Evolutionary conservation across 2,888 invertebrate genomes (phyloP).

Genomic region (Melanchra persicariae): DNA sequence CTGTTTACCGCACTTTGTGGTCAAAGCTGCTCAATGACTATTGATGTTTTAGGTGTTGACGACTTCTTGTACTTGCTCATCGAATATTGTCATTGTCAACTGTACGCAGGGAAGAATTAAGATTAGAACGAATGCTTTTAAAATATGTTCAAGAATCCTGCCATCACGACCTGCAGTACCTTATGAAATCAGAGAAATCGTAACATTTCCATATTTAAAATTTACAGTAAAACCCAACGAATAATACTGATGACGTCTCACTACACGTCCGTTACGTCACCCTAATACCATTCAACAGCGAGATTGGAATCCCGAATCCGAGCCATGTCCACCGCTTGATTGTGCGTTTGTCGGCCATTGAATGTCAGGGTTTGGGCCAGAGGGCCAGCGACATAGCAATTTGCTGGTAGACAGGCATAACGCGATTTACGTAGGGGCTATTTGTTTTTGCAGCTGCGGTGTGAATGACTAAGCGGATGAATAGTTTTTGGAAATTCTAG

Average conservation of each 20-base stretch:
- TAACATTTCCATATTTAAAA: not conserved
- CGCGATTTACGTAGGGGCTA: conserved; percentile 41
- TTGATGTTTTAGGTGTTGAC: no score
- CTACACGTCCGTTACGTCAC: conserved; percentile 14
- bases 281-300: conserved; percentile 67
- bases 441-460: conserved; percentile 36
- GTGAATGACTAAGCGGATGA: conserved; percentile 20
- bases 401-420: conserved; percentile 50
- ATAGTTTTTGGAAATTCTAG: not conserved
- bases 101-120: no score
- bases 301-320: conserved; percentile 75
- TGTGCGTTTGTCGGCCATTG: conserved; percentile 72
- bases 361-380: conserved; percentile 61
- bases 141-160: not conserved
- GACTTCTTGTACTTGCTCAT: no score
- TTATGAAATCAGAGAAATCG: not conserved
- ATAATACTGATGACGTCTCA: conserved; percentile 41
- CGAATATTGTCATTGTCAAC: no score
- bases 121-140: no score
- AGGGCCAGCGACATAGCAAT: conserved; percentile 57
- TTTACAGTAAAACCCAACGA: conserved; percentile 1
- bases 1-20: no score
- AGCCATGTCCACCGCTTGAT: conserved; percentile 64
- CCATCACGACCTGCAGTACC: not conserved
- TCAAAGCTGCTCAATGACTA: no score